Evolutionary conservation across 2,797 vertebrate genomes (phyloP).

Genomic region (Vultur gryphus): DNA sequence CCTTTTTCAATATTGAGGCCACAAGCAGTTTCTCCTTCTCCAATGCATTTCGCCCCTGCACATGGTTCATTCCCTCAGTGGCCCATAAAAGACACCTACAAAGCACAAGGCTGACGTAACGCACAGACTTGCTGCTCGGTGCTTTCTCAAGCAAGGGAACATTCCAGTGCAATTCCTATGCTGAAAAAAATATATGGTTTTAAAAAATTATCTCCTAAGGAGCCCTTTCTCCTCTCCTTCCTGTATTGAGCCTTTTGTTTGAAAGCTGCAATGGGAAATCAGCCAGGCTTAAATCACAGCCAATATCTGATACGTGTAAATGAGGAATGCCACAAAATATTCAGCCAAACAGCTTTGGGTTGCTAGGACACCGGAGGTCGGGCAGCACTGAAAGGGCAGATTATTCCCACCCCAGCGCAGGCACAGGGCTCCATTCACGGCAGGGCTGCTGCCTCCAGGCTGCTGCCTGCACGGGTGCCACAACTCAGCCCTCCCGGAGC

Average conservation of each 20-base stretch:
- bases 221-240: conserved; percentile 3
- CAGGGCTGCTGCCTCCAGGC: neutral
- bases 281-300: conserved; percentile 45
- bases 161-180: neutral
- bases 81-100: neutral
- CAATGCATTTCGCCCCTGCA: neutral
- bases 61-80: neutral
- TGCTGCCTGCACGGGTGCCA: neutral
- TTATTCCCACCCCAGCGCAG: conserved; percentile 57
- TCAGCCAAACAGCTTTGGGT: conserved; percentile 35
- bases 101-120: neutral
- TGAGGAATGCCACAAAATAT: conserved; percentile 40
- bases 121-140: neutral
- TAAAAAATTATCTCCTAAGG: neutral
- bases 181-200: rapidly evolving
- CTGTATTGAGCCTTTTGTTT: neutral
- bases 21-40: neutral
- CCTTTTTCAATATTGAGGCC: neutral
- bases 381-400: conserved; percentile 60
- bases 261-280: conserved; percentile 28
- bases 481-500: rapidly evolving
- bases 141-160: neutral
- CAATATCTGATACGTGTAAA: conserved; percentile 64
- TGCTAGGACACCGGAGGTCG: conserved; percentile 72
- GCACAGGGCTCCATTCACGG: conserved; percentile 10